These are phyloP conservation scores for Chorisops tibialis DNA, from an alignment of 2,888 invertebrate genomes.

Conservation along the genomic window DNA sequence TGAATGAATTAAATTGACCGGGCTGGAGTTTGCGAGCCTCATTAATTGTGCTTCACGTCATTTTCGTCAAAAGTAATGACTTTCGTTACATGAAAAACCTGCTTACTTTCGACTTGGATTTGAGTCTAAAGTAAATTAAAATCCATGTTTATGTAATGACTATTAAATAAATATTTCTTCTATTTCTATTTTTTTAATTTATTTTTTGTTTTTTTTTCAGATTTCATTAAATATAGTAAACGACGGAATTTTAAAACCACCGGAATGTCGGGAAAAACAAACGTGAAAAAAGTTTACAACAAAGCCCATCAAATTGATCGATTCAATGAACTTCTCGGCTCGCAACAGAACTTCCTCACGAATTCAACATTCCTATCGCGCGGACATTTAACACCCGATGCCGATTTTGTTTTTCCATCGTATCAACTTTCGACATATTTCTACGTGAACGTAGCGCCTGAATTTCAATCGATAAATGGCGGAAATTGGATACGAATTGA, in stretches of 20 bases:
- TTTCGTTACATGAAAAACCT: no score
- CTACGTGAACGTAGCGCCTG: constrained; percentile 55
- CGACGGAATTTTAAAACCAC: constrained; percentile 46
- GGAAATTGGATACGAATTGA: constrained; percentile 57
- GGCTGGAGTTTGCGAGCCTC: no score
- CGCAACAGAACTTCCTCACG: constrained; percentile 44
- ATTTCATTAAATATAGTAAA: constrained; percentile 35
- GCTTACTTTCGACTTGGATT: no score
- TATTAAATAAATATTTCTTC: no score
- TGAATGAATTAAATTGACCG: no score
- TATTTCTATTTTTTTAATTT: not conserved
- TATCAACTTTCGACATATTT: constrained; percentile 55
- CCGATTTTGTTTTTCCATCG: constrained; percentile 54
- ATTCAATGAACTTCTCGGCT: constrained; percentile 45
- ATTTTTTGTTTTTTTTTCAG: constrained; percentile 21
- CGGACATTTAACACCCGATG: constrained; percentile 56
- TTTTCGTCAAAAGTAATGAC: not conserved
- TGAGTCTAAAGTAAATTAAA: no score
- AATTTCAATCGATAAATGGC: constrained; percentile 55
- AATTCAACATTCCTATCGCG: constrained; percentile 48
- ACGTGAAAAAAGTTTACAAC: constrained; percentile 41
- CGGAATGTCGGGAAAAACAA: constrained; percentile 40
- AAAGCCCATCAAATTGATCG: constrained; percentile 44
- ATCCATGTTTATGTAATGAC: no score
- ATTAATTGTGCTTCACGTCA: no score